phyloP scores from a whole-genome alignment of 2,113 vertebrate species.

The Otus sunia region DNA sequence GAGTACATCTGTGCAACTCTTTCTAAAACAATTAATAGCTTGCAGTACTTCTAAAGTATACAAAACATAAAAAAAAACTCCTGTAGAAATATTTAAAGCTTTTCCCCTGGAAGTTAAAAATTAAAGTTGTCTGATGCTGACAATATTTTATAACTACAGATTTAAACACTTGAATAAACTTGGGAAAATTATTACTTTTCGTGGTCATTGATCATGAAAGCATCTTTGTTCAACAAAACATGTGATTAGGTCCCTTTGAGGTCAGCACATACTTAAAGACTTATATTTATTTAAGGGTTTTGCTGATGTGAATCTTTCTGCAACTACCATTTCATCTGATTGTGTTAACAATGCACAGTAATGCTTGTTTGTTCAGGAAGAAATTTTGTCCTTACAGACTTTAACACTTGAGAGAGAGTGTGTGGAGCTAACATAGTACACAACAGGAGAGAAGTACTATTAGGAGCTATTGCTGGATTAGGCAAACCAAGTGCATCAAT shows the following conservation, averaged over 20 bases:
- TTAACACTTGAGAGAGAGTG: neutral
- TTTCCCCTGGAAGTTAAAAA: neutral
- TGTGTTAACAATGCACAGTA: conserved; percentile 15
- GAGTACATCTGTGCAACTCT: neutral
- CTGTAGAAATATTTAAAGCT: neutral
- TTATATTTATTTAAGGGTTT: conserved; percentile 24
- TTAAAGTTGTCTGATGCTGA: neutral
- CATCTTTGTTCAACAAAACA: conserved; percentile 11
- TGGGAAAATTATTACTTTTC: neutral
- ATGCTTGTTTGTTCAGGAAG: neutral
- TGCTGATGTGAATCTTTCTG: neutral
- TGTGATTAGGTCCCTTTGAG: neutral
- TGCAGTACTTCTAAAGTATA: neutral
- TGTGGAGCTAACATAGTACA: no score
- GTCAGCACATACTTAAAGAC: conserved; percentile 21
- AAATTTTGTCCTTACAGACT: neutral
- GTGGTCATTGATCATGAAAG: neutral
- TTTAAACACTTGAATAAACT: neutral
- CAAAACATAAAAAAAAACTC: no score
- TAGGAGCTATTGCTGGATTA: neutral
- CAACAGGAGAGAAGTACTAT: neutral
- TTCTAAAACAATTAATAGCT: neutral
- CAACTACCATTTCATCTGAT: conserved; percentile 27
- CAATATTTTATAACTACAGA: neutral
- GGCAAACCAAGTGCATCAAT: neutral